Conservation (phyloP, 2,797 vertebrate genomes). For the Jordanella pulchra region DNA sequence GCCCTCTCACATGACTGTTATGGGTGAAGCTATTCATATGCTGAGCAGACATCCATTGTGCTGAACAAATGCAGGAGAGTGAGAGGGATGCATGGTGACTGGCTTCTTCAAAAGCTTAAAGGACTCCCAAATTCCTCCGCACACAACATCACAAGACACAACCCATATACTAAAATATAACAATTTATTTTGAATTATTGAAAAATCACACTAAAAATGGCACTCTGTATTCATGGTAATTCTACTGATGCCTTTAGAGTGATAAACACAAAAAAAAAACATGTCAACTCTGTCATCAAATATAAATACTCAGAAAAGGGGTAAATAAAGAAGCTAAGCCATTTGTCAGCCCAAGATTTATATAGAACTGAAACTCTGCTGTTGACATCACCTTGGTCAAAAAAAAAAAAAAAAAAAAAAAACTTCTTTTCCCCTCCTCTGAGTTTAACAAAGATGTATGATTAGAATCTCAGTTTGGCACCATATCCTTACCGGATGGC, state of each 20-base stretch:
- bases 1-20: slow-evolving; percentile 50
- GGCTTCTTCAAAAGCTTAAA: slow-evolving; percentile 52
- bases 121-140: slow-evolving; percentile 48
- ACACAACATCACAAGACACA: slow-evolving; percentile 47
- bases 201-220: slow-evolving; percentile 36
- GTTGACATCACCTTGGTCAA: slow-evolving; percentile 61
- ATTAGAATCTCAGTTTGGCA: slow-evolving; percentile 74
- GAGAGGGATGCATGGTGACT: slow-evolving; percentile 53
- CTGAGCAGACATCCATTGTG: slow-evolving; percentile 70
- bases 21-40: slow-evolving; percentile 68
- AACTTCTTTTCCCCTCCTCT: slow-evolving; percentile 44
- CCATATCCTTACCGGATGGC: slow-evolving; percentile 64
- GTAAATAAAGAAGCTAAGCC: slow-evolving; percentile 36
- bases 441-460: slow-evolving; percentile 68
- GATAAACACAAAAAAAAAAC: slow-evolving; percentile 58
- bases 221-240: slow-evolving; percentile 67
- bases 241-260: slow-evolving; percentile 49
- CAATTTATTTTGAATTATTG: slow-evolving; percentile 36
- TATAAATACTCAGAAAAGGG: slow-evolving; percentile 22
- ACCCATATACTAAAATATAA: slow-evolving; percentile 44
- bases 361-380: slow-evolving; percentile 64
- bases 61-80: slow-evolving; percentile 61
- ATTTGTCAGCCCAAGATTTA: slow-evolving; percentile 67
- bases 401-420: slow-evolving; percentile 43
- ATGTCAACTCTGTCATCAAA: slow-evolving; percentile 68